Evolutionary conservation across 2,113 vertebrate species (phyloP).

Genomic region (Synodontis membranacea): DNA sequence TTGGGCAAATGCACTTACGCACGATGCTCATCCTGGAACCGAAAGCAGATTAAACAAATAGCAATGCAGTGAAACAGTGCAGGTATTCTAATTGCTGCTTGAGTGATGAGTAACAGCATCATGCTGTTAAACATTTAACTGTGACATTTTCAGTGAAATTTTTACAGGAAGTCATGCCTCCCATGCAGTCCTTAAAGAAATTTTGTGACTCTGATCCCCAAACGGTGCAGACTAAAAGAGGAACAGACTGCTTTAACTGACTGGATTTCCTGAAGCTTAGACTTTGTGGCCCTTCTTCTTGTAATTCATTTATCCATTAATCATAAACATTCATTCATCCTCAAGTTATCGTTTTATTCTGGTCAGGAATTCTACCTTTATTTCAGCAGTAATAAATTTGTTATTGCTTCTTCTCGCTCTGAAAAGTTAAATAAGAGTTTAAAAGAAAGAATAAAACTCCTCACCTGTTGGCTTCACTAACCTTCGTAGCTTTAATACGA

Average conservation of each 20-base stretch:
- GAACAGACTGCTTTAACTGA: neutral
- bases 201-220: neutral
- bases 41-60: neutral
- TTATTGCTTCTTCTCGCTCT: neutral
- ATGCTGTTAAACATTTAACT: neutral
- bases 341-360: neutral
- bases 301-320: neutral
- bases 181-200: neutral
- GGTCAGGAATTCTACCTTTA: neutral
- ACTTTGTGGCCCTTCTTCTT: neutral
- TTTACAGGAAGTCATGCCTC: neutral
- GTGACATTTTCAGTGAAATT: neutral
- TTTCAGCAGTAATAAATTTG: neutral
- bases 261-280: neutral
- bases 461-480: slow-evolving; percentile 12
- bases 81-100: neutral
- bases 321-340: neutral
- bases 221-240: neutral
- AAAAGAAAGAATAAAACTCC: neutral
- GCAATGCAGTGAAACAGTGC: neutral
- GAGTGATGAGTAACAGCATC: neutral
- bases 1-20: neutral
- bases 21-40: neutral
- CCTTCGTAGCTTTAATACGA: slow-evolving; percentile 17
- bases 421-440: neutral